Percentiles rank a stretch among this genome's conserved stretches.
phyloP scores from a whole-genome alignment of 2,888 invertebrate genomes.

The Cancer borealis region DNA sequence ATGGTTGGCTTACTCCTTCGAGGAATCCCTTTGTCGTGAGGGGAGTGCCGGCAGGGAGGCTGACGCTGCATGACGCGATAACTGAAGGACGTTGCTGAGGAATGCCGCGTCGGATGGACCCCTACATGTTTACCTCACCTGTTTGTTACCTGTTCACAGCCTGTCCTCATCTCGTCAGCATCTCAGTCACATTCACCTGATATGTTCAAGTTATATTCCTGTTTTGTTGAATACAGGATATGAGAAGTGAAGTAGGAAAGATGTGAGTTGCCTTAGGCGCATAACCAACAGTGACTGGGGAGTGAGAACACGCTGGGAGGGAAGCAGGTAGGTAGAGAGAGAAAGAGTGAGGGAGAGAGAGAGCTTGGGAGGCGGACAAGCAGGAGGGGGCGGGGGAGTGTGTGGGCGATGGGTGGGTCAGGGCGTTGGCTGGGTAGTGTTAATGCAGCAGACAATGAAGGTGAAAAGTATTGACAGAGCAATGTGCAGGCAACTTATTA shows the following conservation, averaged over 20 bases:
- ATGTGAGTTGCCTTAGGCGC: neutral
- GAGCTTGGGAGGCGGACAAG: neutral
- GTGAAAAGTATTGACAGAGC: neutral
- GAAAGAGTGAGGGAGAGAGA: neutral
- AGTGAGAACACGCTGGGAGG: neutral
- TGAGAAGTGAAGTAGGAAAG: neutral
- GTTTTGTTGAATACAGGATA: neutral
- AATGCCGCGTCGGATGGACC: neutral
- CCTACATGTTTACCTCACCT: neutral
- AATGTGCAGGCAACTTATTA: neutral
- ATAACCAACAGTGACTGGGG: neutral
- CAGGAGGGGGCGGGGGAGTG: neutral
- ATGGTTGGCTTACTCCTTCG: neutral
- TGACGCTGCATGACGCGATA: neutral
- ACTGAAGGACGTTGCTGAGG: neutral
- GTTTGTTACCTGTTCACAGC: neutral
- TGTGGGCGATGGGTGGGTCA: constrained; percentile 8
- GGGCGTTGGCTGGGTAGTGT: constrained; percentile 20
- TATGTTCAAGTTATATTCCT: neutral
- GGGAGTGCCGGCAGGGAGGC: neutral
- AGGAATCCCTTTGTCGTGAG: constrained; percentile 13
- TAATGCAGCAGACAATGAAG: constrained; percentile 33
- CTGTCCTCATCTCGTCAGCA: neutral
- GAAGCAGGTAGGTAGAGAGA: neutral
- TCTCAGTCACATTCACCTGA: neutral